Base-by-base conservation (phyloP, 1,140 invertebrate genomes). In the Euura saliciscinereae region DNA sequence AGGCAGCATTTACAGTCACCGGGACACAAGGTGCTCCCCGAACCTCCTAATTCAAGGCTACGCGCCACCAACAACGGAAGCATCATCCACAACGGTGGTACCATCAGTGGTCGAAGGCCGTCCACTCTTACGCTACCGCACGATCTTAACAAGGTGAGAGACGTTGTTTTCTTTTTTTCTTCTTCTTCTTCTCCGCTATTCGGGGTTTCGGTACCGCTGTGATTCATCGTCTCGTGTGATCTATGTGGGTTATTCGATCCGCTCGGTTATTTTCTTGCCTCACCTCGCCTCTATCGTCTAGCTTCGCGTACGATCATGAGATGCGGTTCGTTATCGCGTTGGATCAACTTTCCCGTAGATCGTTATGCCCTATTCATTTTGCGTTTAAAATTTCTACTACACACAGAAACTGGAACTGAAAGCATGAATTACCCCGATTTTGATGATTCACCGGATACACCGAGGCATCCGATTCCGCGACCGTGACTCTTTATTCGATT, bases 51-150 rank as follows among this genome's bases (percentile, higher is more conserved):
- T 45, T 88, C 88, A 73, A 88, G 91, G 64, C 84, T 95, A 45
- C 89, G 93, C 51, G 89, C 91, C 67, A 95, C 94, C 6, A 91
- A 94, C 81, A 95, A 96, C 86, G 94, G 94, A 42, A 91, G 90
- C 75, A 94, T 95, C 76, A 85, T 95, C 46, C 93, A 94, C 71
- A 91, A 92, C 10, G 93, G 93, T 6, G 94, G 94, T 10, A 95
- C 94, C 72, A 92, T 95, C 78, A 92, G 91, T 75, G 93, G 92
- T 2, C 84, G 91, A 11, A 84, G 88, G 74, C 80, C 80, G 6
- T 78, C 80, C 43, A 79, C 80, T 13, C 78, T 80, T 65, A 79
- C 80, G 66, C 76, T 82, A 66, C 79, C 80, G 44, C 83, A 83
- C 72, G 82, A 84, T 71, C 79, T 81, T 74, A 77, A 80, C 76